phyloP scores from a whole-genome alignment of 1,140 invertebrate species.

The Eumaeus atala region DNA sequence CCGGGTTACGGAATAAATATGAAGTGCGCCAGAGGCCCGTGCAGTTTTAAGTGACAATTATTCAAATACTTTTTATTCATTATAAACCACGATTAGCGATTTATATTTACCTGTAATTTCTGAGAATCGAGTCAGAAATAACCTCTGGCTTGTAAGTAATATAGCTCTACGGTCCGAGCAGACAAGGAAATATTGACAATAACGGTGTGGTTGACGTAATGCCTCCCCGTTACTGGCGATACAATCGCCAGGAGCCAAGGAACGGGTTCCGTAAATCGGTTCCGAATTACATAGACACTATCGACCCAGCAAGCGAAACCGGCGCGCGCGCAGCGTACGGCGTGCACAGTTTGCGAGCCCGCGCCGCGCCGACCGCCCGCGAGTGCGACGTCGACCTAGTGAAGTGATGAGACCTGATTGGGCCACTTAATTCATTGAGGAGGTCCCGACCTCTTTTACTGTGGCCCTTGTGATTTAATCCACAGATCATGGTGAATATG shows the following conservation, averaged over 20 bases:
- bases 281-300: background rate
- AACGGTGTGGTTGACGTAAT: background rate
- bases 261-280: conserved; percentile 7
- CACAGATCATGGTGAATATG: conserved; percentile 40
- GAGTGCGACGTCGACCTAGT: conserved; percentile 20
- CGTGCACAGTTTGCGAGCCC: conserved; percentile 26
- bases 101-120: too few species aligned
- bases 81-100: too few species aligned
- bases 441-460: conserved; percentile 37
- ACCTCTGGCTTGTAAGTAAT: too few species aligned
- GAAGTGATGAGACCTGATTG: conserved; percentile 50
- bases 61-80: too few species aligned
- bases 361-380: conserved; percentile 26
- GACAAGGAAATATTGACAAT: background rate
- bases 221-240: background rate
- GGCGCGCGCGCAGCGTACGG: conserved; percentile 23
- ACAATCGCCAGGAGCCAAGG: conserved; percentile 1
- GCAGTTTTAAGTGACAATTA: too few species aligned
- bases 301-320: background rate
- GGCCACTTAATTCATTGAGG: conserved; percentile 55
- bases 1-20: too few species aligned
- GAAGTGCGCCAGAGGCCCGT: too few species aligned
- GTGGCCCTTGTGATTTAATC: conserved; percentile 26
- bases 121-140: too few species aligned
- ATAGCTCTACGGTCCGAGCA: background rate